Percentiles rank a stretch among this genome's conserved stretches.
Evolutionary conservation across 1,140 invertebrate species (phyloP).

Genomic region (Arctopsyche grandis): DNA sequence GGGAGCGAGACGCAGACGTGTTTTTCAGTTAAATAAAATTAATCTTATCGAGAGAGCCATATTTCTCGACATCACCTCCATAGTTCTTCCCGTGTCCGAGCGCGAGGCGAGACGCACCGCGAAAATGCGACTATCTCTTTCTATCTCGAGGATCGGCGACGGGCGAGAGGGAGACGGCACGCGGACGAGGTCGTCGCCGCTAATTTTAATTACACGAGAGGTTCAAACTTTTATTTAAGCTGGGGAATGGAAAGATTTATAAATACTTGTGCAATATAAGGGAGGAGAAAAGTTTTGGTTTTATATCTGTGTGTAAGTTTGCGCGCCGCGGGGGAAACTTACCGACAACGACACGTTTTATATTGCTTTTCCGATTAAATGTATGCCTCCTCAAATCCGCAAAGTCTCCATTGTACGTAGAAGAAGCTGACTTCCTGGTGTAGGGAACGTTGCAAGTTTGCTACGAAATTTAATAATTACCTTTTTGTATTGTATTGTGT

Average conservation of each 20-base stretch:
- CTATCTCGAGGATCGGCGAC: background rate
- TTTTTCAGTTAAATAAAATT: slow-evolving; percentile 61
- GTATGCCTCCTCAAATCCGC: no score
- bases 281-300: slow-evolving; percentile 59
- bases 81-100: slow-evolving; percentile 62
- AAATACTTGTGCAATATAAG: slow-evolving; percentile 59
- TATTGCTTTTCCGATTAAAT: no score
- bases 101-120: slow-evolving; percentile 58
- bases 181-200: slow-evolving; percentile 29
- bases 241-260: slow-evolving; percentile 60
- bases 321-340: background rate
- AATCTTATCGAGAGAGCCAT: slow-evolving; percentile 67
- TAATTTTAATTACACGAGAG: slow-evolving; percentile 56
- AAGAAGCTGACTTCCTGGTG: no score
- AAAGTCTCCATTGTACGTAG: no score
- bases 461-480: no score
- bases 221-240: slow-evolving; percentile 56
- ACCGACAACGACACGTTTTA: no score
- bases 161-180: slow-evolving; percentile 19
- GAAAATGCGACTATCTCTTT: slow-evolving; percentile 58
- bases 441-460: no score
- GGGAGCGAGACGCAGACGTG: slow-evolving; percentile 48
- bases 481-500: no score
- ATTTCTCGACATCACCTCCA: slow-evolving; percentile 65
- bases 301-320: slow-evolving; percentile 23